Conservation (phyloP, 2,888 invertebrate genomes). For the Rotaria socialis region DNA sequence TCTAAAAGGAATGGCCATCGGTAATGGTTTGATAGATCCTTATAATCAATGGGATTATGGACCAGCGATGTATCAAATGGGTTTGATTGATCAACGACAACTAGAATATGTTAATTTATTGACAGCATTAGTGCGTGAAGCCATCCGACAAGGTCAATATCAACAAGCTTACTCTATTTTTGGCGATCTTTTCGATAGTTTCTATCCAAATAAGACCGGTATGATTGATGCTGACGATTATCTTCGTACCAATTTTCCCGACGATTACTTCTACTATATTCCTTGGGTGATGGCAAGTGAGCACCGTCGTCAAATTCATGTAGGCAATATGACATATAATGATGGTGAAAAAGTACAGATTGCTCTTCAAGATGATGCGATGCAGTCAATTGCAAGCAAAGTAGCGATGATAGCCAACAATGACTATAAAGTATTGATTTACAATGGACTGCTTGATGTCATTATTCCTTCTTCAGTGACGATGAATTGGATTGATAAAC, state of each 20-base stretch:
- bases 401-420: neutral
- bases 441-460: conserved; percentile 84
- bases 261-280: conserved; percentile 52
- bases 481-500: conserved; percentile 70
- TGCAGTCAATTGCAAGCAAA: conserved; percentile 64
- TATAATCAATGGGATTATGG: conserved; percentile 47
- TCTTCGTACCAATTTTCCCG: conserved; percentile 51
- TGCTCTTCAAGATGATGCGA: conserved; percentile 68
- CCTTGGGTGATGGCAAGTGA: conserved; percentile 54
- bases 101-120: neutral
- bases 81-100: conserved; percentile 50
- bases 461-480: conserved; percentile 83
- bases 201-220: conserved; percentile 54
- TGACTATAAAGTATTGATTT: conserved; percentile 67
- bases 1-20: conserved; percentile 55
- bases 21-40: conserved; percentile 56
- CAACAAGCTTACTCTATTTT: neutral
- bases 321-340: conserved; percentile 72
- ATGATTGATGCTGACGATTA: conserved; percentile 55
- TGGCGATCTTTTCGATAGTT: conserved; percentile 53
- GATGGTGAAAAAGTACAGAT: conserved; percentile 66
- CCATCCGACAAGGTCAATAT: neutral
- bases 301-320: conserved; percentile 74
- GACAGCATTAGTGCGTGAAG: neutral
- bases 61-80: conserved; percentile 50